Percentiles rank a stretch among this genome's conserved stretches.
These are phyloP conservation scores for Grammomys surdaster DNA, from an alignment of 2,113 vertebrate genomes.

Conservation along the genomic window DNA sequence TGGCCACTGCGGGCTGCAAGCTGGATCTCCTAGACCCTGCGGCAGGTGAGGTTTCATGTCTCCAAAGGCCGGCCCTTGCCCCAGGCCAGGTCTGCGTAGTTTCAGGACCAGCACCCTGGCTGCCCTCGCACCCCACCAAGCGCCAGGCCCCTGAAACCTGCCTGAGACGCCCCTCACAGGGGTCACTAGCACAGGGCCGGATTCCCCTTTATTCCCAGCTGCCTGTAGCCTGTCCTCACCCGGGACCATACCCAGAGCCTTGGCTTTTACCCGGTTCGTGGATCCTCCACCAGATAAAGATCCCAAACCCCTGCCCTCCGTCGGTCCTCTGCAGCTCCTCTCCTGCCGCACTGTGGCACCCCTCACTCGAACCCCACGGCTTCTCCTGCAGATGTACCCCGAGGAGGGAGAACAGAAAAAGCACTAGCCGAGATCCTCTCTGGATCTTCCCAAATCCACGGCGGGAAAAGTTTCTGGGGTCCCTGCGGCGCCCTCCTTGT, in stretches of 20 bases:
- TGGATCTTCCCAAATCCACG: neutral
- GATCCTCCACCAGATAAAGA: neutral
- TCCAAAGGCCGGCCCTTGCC: neutral
- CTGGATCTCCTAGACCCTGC: neutral
- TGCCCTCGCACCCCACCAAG: neutral
- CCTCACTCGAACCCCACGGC: neutral
- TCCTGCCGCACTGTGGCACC: neutral
- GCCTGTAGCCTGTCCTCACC: neutral
- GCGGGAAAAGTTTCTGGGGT: conserved; percentile 79
- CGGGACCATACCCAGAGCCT: neutral
- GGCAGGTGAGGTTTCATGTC: conserved; percentile 37
- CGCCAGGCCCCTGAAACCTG: neutral
- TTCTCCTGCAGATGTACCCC: neutral
- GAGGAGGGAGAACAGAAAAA: neutral
- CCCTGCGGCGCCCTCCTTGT: conserved; percentile 30
- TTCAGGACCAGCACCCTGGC: neutral
- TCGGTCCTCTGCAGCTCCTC: neutral
- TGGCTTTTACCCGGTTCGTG: neutral
- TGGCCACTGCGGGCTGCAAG: neutral
- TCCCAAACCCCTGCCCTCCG: neutral
- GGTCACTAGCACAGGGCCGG: neutral
- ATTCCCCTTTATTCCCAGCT: neutral
- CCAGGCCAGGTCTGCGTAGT: neutral
- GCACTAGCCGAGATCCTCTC: neutral
- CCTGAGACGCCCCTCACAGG: neutral